phyloP scores from a whole-genome alignment of 2,888 invertebrate genomes.

The Plebejus melissa region DNA sequence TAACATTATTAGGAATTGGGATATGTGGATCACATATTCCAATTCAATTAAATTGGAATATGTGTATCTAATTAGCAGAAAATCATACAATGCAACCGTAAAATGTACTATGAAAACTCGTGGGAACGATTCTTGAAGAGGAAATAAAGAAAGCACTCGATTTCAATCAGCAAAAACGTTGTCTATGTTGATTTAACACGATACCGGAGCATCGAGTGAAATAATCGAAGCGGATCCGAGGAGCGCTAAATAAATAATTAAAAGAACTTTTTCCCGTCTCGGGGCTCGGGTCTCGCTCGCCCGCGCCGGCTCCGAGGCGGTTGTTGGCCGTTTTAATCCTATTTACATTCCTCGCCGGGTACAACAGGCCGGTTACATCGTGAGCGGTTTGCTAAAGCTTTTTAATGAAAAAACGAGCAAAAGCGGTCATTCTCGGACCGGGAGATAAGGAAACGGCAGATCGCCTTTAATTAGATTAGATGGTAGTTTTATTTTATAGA shows the following conservation, averaged over 20 bases:
- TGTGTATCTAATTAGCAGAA: slow-evolving; percentile 8
- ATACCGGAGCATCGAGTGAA: slow-evolving; percentile 17
- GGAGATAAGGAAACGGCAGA: slow-evolving; percentile 28
- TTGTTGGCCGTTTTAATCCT: slow-evolving; percentile 54
- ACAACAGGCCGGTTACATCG: slow-evolving; percentile 42
- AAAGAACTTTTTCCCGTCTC: slow-evolving; percentile 46
- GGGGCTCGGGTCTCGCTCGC: slow-evolving; percentile 26
- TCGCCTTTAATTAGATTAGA: slow-evolving; percentile 28
- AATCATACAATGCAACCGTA: slow-evolving; percentile 5
- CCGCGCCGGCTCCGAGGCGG: slow-evolving; percentile 37
- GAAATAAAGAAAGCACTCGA: slow-evolving; percentile 14
- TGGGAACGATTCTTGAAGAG: slow-evolving; percentile 3
- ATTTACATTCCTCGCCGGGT: slow-evolving; percentile 56
- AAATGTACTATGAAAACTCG: neutral
- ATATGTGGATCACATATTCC: neutral
- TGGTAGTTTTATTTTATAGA: slow-evolving; percentile 13
- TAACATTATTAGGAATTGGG: neutral
- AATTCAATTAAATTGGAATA: neutral
- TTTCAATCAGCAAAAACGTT: slow-evolving; percentile 21
- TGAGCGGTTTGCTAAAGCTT: slow-evolving; percentile 26
- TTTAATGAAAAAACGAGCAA: slow-evolving; percentile 28
- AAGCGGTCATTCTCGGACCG: slow-evolving; percentile 16
- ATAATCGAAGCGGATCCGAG: slow-evolving; percentile 34
- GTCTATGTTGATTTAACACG: slow-evolving; percentile 26
- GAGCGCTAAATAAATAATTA: slow-evolving; percentile 47